Base-by-base conservation (phyloP, 2,113 vertebrate genomes). In the Rhodinocichla rosea region DNA sequence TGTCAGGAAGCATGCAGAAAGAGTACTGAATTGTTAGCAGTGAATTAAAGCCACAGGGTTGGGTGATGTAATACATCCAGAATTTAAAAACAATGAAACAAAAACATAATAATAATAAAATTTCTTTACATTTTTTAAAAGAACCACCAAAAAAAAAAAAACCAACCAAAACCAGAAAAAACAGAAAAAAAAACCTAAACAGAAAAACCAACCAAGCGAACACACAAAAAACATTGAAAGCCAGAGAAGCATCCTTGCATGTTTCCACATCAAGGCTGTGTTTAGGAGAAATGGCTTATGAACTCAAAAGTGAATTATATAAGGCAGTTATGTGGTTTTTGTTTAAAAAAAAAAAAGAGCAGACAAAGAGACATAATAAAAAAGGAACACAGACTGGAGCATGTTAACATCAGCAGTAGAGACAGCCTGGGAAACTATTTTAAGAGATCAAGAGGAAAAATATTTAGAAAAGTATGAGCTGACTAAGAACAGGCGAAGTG, bases 371-470 rank as follows among this genome's bases (percentile, higher is more conserved):
- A 94, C 77, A 73, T 78, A 92, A 94, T 73, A 90, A 40, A 88
- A 94, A 90, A 93, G 65, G 60, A 92, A 88, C 42, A 93, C 74
- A 81, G 86, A 92, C 90, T 91, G 90, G 79, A 85, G 63, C 76
- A 93, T 81, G 64, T 87, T 90, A 96, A 84, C 84, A 52, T 95
- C 92, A 85, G 88, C 53, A 93, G 28, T 42, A 65, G 52, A 96
- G 85, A 95, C 67, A 95, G 90, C 45, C 92, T 96, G 88, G 81
- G 90, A 95, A 96, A 94, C 76, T 94, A 94, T 95, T 96, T 93
- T 81, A 75, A 55, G 80, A 96, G 33, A 90, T 94, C 60, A 96
- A 82, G 79, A 80, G 56, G 67, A 70, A 95, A 97, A 96, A 88
- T 79, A 92, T 95, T 89, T 95, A 76, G 82, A 95, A 88, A 87